Conservation (phyloP, 2,888 invertebrate species). For the Oligia strigilis region DNA sequence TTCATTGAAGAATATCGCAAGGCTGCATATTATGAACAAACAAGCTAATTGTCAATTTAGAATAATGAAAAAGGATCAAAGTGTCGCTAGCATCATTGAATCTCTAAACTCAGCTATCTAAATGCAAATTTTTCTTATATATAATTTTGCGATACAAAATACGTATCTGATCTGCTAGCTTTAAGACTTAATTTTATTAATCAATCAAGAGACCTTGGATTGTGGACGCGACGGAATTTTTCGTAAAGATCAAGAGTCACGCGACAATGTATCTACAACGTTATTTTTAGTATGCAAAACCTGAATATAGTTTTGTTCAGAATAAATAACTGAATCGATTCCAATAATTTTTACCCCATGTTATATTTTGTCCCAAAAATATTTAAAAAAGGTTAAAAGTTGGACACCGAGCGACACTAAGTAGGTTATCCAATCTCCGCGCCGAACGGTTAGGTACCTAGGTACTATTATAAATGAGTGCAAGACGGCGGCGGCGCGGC, state of each 20-base stretch:
- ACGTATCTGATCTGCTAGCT: not conserved
- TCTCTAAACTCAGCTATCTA: slow-evolving; percentile 27
- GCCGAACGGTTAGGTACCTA: no score
- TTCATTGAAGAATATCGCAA: slow-evolving; percentile 16
- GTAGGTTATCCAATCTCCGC: no score
- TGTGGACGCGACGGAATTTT: not conserved
- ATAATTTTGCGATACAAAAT: slow-evolving; percentile 11
- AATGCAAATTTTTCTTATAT: slow-evolving; percentile 40
- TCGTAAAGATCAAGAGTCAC: slow-evolving; percentile 14
- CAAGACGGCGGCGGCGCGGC: no score
- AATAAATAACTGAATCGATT: no score
- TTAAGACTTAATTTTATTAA: not conserved
- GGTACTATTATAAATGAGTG: no score
- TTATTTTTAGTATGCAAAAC: no score
- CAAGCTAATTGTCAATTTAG: slow-evolving; percentile 21
- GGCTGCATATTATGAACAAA: slow-evolving; percentile 1
- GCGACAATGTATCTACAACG: not conserved
- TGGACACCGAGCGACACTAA: no score
- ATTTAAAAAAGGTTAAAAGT: no score
- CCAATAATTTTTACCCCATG: no score
- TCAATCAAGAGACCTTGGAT: slow-evolving; percentile 3
- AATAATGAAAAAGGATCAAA: slow-evolving; percentile 21
- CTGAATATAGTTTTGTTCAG: no score
- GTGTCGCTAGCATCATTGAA: not conserved
- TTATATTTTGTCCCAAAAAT: no score